Evolutionary conservation across 2,888 invertebrate species (phyloP), one percentile per base, ranked within the genome.

Genomic region (Drosophila villosipedis): DNA sequence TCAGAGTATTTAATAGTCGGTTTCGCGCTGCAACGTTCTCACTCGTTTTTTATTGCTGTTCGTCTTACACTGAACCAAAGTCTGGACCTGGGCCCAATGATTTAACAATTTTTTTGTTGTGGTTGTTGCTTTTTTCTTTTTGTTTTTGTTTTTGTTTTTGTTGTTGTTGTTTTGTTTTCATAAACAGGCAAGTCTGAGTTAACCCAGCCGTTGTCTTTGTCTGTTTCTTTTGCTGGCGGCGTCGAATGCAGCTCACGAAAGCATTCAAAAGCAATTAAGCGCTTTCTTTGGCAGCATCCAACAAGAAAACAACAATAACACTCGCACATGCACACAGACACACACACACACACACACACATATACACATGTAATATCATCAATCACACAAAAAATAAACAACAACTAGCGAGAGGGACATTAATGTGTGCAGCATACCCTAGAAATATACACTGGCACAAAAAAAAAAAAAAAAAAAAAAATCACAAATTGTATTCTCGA

Each of bases 201-300:
- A 16, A 61, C 61, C 30, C n/a, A 52, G 61, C 54, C 73, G 64
- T 41, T 63, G 53, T 65, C 58, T 22, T 41, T 41, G 6, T 57
- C n/a, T 57, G 30, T n/a, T 37, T 50, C 35, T 57, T 63, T 76
- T 62, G 64, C 72, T 70, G 68, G 62, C 62, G 71, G 80, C 80
- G 63, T 74, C 74, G 71, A 73, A 81, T 81, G 84, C 75, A 82
- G 69, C 84, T 73, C 72, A 81, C 75, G 82, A 84, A 84, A 84
- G 82, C 82, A 84, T 81, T 82, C 80, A 83, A 80, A 84, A 82
- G 84, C 82, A 82, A 84, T 82, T 84, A 82, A 84, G 82, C 84
- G 84, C 81, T 82, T 82, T 82, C 82, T 81, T 82, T 78, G 61
- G 61, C 57, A 62, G 75, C 66, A 66, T 57, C 58, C 63, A 72